Percentiles rank a stretch among this genome's conserved stretches.
Conservation (phyloP, 2,888 invertebrate genomes). For the Aquatica leii region DNA sequence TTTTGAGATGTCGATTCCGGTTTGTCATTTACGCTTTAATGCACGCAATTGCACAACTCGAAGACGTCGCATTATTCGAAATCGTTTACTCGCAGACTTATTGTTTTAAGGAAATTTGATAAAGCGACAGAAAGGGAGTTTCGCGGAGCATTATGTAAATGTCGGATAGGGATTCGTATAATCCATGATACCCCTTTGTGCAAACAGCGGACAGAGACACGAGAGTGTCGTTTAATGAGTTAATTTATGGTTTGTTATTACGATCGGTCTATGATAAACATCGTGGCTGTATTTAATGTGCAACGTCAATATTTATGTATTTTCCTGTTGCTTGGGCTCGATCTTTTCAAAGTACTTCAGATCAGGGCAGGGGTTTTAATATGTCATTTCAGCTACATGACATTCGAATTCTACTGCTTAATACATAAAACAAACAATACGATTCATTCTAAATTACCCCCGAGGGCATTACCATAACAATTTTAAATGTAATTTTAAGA, state of each 20-base stretch:
- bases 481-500: conserved; percentile 58
- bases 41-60: conserved; percentile 48
- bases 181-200: conserved; percentile 52
- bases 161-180: conserved; percentile 42
- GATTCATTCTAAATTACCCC: conserved; percentile 43
- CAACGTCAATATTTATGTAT: conserved; percentile 59
- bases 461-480: conserved; percentile 48
- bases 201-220: conserved; percentile 55
- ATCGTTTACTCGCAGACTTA: conserved; percentile 30
- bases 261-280: conserved; percentile 55
- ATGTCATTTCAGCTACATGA: conserved; percentile 49
- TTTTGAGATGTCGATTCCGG: conserved; percentile 56
- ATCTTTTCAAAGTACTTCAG: conserved; percentile 51
- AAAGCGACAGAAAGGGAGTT: conserved; percentile 22
- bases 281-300: conserved; percentile 54
- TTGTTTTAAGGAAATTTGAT: conserved; percentile 38
- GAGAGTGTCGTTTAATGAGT: conserved; percentile 58
- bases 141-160: conserved; percentile 56
- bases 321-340: conserved; percentile 44
- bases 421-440: conserved; percentile 55
- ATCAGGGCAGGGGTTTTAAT: conserved; percentile 45
- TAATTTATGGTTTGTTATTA: conserved; percentile 61
- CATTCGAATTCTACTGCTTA: conserved; percentile 50
- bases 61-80: conserved; percentile 26
- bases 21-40: conserved; percentile 49